A percentile compares a stretch with the other conserved stretches of the same genome.
These are phyloP conservation scores for Sapayoa aenigma DNA, from an alignment of 2,113 vertebrate species.

Conservation along the genomic window DNA sequence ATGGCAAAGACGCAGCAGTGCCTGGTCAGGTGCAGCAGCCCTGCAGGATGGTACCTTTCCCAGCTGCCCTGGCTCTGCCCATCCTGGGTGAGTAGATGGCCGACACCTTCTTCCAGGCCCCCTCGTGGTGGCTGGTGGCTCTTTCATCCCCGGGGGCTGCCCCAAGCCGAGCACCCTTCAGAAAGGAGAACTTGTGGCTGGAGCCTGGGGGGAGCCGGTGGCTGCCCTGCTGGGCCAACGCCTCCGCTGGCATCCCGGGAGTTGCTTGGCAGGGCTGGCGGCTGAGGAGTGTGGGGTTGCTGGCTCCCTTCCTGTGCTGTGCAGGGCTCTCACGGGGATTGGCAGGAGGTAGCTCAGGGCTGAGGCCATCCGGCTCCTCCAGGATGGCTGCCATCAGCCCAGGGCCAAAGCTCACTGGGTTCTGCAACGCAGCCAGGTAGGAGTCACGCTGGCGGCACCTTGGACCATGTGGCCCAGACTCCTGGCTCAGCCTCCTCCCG, in stretches of 20 bases:
- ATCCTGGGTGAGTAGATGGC: constrained; percentile 82
- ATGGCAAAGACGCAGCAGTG: background rate
- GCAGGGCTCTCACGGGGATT: background rate
- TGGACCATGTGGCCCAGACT: constrained; percentile 45
- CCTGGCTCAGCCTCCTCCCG: constrained; percentile 67
- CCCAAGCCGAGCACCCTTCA: constrained; percentile 69
- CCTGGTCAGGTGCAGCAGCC: rapidly evolving
- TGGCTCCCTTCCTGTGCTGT: background rate
- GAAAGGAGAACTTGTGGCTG: constrained; percentile 77
- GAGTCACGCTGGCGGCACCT: constrained; percentile 78
- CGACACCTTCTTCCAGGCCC: constrained; percentile 79
- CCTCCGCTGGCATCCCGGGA: background rate
- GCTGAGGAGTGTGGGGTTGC: background rate
- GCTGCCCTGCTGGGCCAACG: background rate
- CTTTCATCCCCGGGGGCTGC: background rate
- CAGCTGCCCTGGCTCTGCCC: constrained; percentile 61
- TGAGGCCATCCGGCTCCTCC: constrained; percentile 63
- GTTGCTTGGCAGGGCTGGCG: background rate
- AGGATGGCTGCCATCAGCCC: constrained; percentile 67
- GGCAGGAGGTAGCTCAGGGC: background rate
- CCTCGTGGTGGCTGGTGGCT: constrained; percentile 69
- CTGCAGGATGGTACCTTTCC: constrained; percentile 74
- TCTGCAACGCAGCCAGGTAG: constrained; percentile 74
- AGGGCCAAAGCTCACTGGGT: constrained; percentile 60
- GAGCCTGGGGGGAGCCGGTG: background rate